Percentiles rank a stretch among this genome's conserved stretches.
Evolutionary conservation across 2,888 invertebrate genomes (phyloP).

Genomic region (Unio pictorum): DNA sequence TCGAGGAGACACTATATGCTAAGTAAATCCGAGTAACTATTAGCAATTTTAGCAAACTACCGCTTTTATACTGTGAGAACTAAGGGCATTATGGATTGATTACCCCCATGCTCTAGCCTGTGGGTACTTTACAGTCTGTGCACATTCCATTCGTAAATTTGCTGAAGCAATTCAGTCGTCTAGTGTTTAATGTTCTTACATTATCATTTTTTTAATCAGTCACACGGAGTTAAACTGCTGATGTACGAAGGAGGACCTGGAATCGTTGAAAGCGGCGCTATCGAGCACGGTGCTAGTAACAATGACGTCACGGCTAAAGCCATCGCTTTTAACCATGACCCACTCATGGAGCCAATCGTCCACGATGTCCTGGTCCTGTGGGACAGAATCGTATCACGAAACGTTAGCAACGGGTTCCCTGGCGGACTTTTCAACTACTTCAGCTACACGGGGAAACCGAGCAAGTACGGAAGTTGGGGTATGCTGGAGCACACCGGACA

Average conservation of each 20-base stretch:
- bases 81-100: too few relatives aligned
- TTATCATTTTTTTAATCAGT: slow-evolving; percentile 16
- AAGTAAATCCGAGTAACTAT: too few relatives aligned
- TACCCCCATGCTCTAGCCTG: too few relatives aligned
- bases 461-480: slow-evolving; percentile 57
- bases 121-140: too few relatives aligned
- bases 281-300: slow-evolving; percentile 22
- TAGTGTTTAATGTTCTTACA: background rate
- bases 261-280: slow-evolving; percentile 38
- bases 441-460: slow-evolving; percentile 35
- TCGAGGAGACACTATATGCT: too few relatives aligned
- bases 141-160: too few relatives aligned
- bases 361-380: slow-evolving; percentile 39
- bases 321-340: slow-evolving; percentile 42
- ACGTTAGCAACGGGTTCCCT: slow-evolving; percentile 29
- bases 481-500: slow-evolving; percentile 54
- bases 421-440: slow-evolving; percentile 58
- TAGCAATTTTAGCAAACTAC: too few relatives aligned
- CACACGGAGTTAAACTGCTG: slow-evolving; percentile 40
- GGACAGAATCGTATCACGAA: slow-evolving; percentile 32
- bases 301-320: slow-evolving; percentile 43
- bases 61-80: too few relatives aligned
- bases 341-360: slow-evolving; percentile 35
- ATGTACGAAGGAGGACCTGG: slow-evolving; percentile 55
- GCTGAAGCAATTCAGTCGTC: background rate